Evolutionary conservation across 2,797 vertebrate genomes (phyloP).

Genomic region (Falco biarmicus): DNA sequence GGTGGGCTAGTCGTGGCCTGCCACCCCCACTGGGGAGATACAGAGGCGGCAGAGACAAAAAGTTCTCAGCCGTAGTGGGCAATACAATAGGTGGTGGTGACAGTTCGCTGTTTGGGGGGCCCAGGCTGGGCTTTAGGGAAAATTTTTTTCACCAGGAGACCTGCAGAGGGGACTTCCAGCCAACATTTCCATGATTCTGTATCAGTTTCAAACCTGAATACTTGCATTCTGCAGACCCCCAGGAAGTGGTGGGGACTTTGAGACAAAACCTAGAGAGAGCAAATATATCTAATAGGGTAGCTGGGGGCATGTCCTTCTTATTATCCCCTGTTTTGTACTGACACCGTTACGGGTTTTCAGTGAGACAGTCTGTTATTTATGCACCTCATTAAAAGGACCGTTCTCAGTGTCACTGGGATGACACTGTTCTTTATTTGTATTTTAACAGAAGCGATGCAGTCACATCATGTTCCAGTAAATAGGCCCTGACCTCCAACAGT

Average conservation of each 20-base stretch:
- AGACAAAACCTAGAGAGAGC: not conserved
- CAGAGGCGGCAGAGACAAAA: not conserved
- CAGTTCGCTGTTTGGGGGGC: not conserved
- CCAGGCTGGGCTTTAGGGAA: not conserved
- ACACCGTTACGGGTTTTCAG: not conserved
- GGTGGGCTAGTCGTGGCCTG: not conserved
- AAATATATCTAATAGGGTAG: not conserved
- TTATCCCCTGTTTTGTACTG: not conserved
- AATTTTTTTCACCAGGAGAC: not conserved
- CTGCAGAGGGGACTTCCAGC: not conserved
- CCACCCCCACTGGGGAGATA: not conserved
- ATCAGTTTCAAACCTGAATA: not conserved
- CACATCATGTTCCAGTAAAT: slow-evolving; percentile 13
- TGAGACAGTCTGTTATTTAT: not conserved
- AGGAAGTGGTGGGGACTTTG: not conserved
- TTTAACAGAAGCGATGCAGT: not conserved
- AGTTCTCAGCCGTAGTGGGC: not conserved
- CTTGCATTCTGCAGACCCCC: not conserved
- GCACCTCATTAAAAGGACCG: not conserved
- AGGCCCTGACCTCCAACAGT: not conserved
- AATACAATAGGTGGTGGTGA: not conserved
- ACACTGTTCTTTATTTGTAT: slow-evolving; percentile 3
- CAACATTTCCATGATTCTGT: not conserved
- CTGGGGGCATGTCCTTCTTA: not conserved
- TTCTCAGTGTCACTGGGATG: not conserved